These are phyloP conservation scores for Cecropterus lyciades DNA, from an alignment of 1,140 invertebrate species.

Conservation along the genomic window DNA sequence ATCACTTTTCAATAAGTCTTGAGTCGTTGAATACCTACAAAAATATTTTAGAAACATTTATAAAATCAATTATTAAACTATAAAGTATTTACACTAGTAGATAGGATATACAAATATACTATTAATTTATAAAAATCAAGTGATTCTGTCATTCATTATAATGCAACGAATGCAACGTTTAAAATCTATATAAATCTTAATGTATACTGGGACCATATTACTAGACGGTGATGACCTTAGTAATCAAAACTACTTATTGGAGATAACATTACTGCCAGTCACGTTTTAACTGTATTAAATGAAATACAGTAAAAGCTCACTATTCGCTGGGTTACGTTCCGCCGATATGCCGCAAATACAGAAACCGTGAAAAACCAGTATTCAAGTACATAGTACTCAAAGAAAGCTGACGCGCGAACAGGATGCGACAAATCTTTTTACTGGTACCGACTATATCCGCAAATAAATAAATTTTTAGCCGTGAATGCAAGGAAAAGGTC, in stretches of 20 bases:
- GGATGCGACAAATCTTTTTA: too few species aligned
- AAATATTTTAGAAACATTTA: constrained; percentile 1
- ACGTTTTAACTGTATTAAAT: background rate
- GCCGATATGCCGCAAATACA: too few species aligned
- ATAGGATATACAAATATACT: background rate
- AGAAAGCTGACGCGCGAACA: too few species aligned
- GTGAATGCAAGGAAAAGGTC: too few species aligned
- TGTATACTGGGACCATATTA: background rate
- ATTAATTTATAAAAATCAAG: background rate
- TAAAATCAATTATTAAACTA: background rate
- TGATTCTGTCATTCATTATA: constrained; percentile 4
- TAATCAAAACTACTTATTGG: background rate
- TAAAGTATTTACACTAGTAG: background rate
- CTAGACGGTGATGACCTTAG: background rate
- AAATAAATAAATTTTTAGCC: too few species aligned
- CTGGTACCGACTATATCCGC: too few species aligned
- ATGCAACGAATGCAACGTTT: constrained; percentile 3
- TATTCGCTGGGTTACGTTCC: too few species aligned
- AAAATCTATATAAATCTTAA: background rate
- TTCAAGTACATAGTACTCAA: too few species aligned
- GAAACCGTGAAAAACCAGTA: too few species aligned
- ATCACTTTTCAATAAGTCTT: background rate
- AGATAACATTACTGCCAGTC: background rate
- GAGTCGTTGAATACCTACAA: background rate
- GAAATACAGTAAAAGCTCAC: too few species aligned